Percentiles rank a stretch among this genome's conserved stretches.
These are phyloP conservation scores for Poeciliopsis occidentalis DNA, from an alignment of 2,113 vertebrate species.

Conservation along the genomic window DNA sequence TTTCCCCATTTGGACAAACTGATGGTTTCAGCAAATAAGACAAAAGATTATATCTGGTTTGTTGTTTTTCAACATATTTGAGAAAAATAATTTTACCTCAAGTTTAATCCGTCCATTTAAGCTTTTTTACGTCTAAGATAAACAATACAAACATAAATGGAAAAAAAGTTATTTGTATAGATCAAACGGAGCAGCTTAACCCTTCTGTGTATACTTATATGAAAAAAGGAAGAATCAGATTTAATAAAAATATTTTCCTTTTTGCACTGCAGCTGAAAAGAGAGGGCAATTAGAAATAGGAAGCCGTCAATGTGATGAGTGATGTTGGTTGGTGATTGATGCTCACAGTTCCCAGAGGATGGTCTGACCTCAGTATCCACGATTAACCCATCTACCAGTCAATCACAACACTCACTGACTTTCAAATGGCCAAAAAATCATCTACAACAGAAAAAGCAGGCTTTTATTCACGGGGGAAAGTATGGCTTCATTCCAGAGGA, in stretches of 20 bases:
- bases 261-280: constrained; percentile 3
- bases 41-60: not conserved
- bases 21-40: not conserved
- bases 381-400: constrained; percentile 43
- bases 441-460: constrained; percentile 5
- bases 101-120: not conserved
- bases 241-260: not conserved
- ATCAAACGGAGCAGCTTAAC: not conserved
- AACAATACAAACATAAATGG: not conserved
- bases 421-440: constrained; percentile 32
- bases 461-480: constrained; percentile 22
- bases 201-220: not conserved
- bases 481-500: constrained; percentile 20
- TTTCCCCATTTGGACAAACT: not conserved
- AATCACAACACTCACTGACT: constrained; percentile 45
- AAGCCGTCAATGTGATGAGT: constrained; percentile 11
- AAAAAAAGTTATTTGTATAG: no score
- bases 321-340: constrained; percentile 44
- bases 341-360: constrained; percentile 34
- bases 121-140: not conserved
- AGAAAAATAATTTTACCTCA: not conserved
- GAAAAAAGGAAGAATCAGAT: not conserved
- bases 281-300: constrained; percentile 14
- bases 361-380: constrained; percentile 47
- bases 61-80: not conserved